phyloP scores from a whole-genome alignment of 2,888 invertebrate genomes.

The Luffia ferchaultella region DNA sequence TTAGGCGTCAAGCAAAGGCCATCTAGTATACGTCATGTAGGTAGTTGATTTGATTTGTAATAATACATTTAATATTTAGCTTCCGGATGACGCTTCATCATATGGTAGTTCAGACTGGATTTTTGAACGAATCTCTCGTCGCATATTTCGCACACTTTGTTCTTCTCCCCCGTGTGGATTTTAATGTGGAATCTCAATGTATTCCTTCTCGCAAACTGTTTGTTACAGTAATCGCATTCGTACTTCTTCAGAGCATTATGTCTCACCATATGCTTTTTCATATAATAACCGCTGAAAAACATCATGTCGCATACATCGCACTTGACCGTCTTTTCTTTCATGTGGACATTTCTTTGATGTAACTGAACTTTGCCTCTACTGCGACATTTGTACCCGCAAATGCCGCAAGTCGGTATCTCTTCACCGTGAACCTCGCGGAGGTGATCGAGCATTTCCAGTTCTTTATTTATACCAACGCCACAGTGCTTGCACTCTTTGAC shows the following conservation, averaged over 20 bases:
- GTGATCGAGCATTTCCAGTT: not conserved
- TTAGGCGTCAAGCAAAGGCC: too few relatives aligned
- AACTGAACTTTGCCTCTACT: not conserved
- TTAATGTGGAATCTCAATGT: not conserved
- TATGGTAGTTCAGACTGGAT: constrained; percentile 12
- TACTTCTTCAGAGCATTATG: constrained; percentile 6
- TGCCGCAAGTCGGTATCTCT: not conserved
- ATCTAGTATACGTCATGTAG: too few relatives aligned
- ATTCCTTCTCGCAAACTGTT: not conserved
- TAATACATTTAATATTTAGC: constrained; percentile 2
- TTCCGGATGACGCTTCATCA: not conserved
- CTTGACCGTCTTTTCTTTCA: not conserved
- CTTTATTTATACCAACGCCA: not conserved
- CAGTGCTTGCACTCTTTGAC: not conserved
- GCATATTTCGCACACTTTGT: constrained; percentile 10
- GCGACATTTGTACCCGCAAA: not conserved
- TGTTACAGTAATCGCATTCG: not conserved
- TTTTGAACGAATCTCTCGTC: constrained; percentile 16
- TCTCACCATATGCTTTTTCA: constrained; percentile 1
- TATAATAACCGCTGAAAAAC: not conserved
- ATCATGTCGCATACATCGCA: not conserved
- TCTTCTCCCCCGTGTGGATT: constrained; percentile 11
- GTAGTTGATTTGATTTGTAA: too few relatives aligned
- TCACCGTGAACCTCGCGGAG: not conserved
- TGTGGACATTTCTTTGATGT: not conserved